Conservation (phyloP, 2,113 vertebrate genomes). For the Sander lucioperca region DNA sequence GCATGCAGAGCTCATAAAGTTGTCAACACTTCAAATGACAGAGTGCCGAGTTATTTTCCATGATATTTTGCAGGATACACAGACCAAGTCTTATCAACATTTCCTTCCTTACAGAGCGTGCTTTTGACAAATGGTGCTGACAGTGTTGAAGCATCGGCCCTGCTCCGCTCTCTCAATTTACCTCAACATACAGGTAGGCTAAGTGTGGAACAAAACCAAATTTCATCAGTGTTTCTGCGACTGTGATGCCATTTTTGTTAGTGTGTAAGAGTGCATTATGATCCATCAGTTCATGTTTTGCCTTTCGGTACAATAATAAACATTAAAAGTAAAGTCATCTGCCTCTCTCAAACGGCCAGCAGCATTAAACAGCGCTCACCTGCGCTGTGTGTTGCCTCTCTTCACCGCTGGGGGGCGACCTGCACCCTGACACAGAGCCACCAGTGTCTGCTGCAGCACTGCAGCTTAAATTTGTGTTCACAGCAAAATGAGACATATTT, state of each 20-base stretch:
- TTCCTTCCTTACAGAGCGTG: conserved; percentile 53
- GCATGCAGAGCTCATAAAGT: conserved; percentile 40
- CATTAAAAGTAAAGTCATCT: background rate
- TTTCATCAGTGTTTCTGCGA: background rate
- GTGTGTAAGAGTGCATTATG: background rate
- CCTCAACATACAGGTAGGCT: conserved; percentile 77
- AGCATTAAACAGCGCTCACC: conserved; percentile 64
- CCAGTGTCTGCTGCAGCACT: background rate
- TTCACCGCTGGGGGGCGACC: conserved; percentile 72
- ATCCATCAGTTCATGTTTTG: no score
- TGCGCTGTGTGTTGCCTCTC: conserved; percentile 39
- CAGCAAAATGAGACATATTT: background rate
- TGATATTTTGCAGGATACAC: conserved; percentile 7
- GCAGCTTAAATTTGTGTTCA: background rate
- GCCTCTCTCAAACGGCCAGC: background rate
- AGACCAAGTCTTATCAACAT: background rate
- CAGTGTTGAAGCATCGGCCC: conserved; percentile 27
- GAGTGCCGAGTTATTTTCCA: conserved; percentile 11
- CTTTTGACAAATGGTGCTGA: conserved; percentile 39
- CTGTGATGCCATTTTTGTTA: background rate
- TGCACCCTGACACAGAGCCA: conserved; percentile 53
- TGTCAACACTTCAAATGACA: conserved; percentile 25
- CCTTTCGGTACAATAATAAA: no score
- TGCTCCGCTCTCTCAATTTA: conserved; percentile 76
- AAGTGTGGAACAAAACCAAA: background rate